Percentiles rank a stretch among this genome's conserved stretches.
phyloP scores from a whole-genome alignment of 2,888 invertebrate genomes.

The Frankliniella fusca region DNA sequence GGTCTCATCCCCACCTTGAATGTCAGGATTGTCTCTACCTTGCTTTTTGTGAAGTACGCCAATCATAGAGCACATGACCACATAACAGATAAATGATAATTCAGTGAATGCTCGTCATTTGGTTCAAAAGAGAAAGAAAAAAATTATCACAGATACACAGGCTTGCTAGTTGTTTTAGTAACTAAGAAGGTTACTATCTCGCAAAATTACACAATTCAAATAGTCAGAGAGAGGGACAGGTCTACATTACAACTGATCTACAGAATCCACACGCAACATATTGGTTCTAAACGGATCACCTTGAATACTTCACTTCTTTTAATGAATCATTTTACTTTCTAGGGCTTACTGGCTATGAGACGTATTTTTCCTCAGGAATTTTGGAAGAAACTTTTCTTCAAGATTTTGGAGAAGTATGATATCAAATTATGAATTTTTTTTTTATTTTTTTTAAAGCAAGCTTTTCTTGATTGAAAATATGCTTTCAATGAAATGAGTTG shows the following conservation, averaged over 20 bases:
- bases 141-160: slow-evolving; percentile 20
- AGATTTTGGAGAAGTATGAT: not conserved
- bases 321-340: not conserved
- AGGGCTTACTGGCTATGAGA: not conserved
- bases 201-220: slow-evolving; percentile 21
- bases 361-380: not conserved
- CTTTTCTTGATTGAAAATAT: not conserved
- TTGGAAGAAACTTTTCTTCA: not conserved
- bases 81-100: not conserved
- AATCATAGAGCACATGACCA: not conserved
- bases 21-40: not conserved
- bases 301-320: not conserved
- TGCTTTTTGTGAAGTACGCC: not conserved
- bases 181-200: slow-evolving; percentile 24
- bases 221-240: slow-evolving; percentile 17
- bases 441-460: not conserved
- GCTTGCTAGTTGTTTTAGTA: slow-evolving; percentile 13
- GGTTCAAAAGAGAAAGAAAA: slow-evolving; percentile 13
- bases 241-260: slow-evolving; percentile 9
- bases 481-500: not conserved
- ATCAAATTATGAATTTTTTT: not conserved
- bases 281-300: not conserved
- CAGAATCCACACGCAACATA: slow-evolving; percentile 15
- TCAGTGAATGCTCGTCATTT: not conserved
- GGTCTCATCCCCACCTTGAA: not conserved